Evolutionary conservation across 1,140 invertebrate genomes (phyloP).

Genomic region (Linepithema humile): DNA sequence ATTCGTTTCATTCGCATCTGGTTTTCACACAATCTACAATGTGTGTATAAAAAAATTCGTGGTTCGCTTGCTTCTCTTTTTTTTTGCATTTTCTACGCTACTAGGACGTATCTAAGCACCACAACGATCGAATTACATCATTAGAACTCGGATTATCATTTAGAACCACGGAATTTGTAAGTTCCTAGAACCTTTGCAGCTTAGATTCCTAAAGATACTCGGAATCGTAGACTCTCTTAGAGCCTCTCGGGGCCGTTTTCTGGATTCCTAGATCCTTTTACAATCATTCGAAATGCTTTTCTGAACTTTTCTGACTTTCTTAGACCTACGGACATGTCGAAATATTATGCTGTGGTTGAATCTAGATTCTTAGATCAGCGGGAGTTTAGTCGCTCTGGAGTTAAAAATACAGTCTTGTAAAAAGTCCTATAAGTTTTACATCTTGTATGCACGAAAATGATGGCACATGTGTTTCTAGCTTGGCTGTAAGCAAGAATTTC

Average conservation of each 20-base stretch:
- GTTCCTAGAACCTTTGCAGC: conserved; percentile 19
- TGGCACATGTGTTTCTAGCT: conserved; percentile 72
- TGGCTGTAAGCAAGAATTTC: conserved; percentile 64
- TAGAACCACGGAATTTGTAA: conserved; percentile 37
- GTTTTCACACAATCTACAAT: background rate
- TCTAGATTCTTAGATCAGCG: conserved; percentile 37
- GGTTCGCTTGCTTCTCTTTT: background rate
- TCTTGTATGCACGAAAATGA: conserved; percentile 69
- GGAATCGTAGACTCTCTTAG: conserved; percentile 1
- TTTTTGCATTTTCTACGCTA: conserved; percentile 30
- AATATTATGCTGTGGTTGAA: conserved; percentile 27
- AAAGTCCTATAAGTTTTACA: conserved; percentile 65
- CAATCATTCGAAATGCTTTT: conserved; percentile 21
- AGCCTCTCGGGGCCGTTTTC: conserved; percentile 6
- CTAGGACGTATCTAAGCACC: conserved; percentile 58
- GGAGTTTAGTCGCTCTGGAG: conserved; percentile 36
- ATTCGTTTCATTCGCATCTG: background rate
- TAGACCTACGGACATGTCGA: conserved; percentile 33
- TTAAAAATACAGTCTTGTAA: conserved; percentile 73
- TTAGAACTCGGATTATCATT: conserved; percentile 18
- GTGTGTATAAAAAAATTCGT: conserved; percentile 7
- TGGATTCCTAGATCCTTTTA: conserved; percentile 7
- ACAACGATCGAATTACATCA: conserved; percentile 10
- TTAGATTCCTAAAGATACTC: conserved; percentile 3
- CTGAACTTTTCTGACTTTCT: conserved; percentile 31